Percentiles rank a stretch among this genome's conserved stretches.
Evolutionary conservation across 2,113 vertebrate genomes (phyloP).

Genomic region (Ornithorhynchus anatinus): DNA sequence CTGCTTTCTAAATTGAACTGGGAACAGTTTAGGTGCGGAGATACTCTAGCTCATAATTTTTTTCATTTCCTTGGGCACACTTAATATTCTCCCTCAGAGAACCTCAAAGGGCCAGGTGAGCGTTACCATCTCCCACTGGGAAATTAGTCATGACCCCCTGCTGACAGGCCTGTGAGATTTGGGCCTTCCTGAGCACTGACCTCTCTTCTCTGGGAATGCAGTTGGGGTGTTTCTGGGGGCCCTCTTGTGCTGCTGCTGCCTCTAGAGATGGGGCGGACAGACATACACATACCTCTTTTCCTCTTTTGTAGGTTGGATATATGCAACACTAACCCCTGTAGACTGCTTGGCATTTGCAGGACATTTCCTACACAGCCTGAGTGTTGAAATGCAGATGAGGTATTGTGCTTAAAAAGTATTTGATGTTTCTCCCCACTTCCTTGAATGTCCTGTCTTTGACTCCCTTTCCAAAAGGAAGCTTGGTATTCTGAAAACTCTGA

Average conservation of each 20-base stretch:
- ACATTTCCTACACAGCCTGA: constrained; percentile 95
- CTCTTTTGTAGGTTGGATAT: constrained; percentile 88
- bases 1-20: too few species aligned
- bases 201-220: background rate
- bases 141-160: too few species aligned
- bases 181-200: background rate
- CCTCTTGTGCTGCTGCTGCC: background rate
- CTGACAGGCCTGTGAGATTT: rapidly evolving
- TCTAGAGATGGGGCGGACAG: background rate
- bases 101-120: too few species aligned
- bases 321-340: constrained; percentile 93
- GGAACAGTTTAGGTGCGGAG: too few species aligned
- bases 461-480: background rate
- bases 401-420: constrained; percentile 47
- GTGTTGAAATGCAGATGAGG: constrained; percentile 99
- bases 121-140: too few species aligned
- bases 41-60: too few species aligned
- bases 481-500: background rate
- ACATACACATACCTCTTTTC: background rate
- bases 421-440: background rate
- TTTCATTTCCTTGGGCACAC: too few species aligned
- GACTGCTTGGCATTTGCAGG: constrained; percentile 96
- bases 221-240: background rate
- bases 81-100: too few species aligned
- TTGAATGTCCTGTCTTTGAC: background rate